These are phyloP conservation scores for Pelosia muscerda DNA, from an alignment of 2,888 invertebrate species.

Conservation along the genomic window DNA sequence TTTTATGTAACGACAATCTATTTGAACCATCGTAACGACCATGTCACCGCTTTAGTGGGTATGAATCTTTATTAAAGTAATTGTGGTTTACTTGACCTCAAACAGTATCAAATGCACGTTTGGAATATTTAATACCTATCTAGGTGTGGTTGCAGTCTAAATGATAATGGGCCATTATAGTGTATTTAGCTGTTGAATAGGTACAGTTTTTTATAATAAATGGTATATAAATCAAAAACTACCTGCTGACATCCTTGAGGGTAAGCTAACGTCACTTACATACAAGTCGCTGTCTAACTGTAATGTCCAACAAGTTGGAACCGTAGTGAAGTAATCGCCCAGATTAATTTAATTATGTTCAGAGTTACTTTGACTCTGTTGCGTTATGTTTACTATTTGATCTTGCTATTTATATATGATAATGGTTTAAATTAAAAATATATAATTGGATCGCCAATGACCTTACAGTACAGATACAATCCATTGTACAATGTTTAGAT, in stretches of 20 bases:
- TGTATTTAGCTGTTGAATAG: not conserved
- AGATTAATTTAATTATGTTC: not conserved
- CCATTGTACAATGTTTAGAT: too few species aligned
- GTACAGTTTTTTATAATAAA: not conserved
- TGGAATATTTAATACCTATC: constrained; percentile 11
- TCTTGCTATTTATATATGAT: not conserved
- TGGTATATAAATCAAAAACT: too few species aligned
- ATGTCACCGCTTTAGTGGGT: not conserved
- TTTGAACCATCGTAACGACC: not conserved
- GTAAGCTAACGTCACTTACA: too few species aligned
- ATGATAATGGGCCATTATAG: not conserved
- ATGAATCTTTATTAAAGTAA: not conserved
- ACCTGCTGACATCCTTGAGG: too few species aligned
- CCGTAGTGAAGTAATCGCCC: not conserved
- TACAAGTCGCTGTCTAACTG: too few species aligned
- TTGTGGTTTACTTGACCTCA: constrained; percentile 15
- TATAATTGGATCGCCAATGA: too few species aligned
- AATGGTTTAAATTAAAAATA: too few species aligned
- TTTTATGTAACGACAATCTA: not conserved
- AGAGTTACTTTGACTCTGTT: not conserved
- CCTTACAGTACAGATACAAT: too few species aligned
- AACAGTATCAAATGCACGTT: constrained; percentile 17
- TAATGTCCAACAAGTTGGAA: too few species aligned
- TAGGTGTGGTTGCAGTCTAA: constrained; percentile 12
- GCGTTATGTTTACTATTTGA: not conserved